Percentiles rank a stretch among this genome's conserved stretches.
These are phyloP conservation scores for Prunella fulvescens DNA, from an alignment of 2,113 vertebrate genomes.

Conservation along the genomic window DNA sequence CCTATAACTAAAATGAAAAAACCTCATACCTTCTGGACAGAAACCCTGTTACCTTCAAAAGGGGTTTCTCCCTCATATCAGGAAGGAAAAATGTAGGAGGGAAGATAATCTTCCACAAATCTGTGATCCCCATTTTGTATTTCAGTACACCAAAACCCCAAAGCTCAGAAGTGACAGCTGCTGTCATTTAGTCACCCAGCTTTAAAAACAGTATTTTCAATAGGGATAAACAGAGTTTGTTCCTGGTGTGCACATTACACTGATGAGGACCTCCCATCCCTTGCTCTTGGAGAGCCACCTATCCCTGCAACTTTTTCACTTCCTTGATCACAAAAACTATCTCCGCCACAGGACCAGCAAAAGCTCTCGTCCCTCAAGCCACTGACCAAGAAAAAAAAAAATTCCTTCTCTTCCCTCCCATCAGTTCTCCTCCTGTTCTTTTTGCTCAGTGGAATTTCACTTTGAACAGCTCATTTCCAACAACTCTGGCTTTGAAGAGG, in stretches of 20 bases:
- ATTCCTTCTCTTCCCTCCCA: not conserved
- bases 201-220: not conserved
- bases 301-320: not conserved
- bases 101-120: not conserved
- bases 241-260: not conserved
- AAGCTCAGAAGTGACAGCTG: not conserved
- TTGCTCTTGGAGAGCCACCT: not conserved
- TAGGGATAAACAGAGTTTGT: not conserved
- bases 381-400: not conserved
- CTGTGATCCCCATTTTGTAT: not conserved
- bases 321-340: rapidly evolving
- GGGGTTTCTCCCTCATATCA: not conserved
- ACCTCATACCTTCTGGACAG: not conserved
- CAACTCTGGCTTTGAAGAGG: not conserved
- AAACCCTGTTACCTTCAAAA: not conserved
- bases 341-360: not conserved
- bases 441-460: not conserved
- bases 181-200: not conserved
- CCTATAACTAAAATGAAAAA: not conserved
- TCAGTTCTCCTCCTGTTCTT: not conserved
- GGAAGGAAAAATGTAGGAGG: not conserved
- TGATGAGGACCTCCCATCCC: not conserved
- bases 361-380: not conserved
- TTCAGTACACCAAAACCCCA: not conserved
- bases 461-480: not conserved